Evolutionary conservation across 2,113 vertebrate genomes (phyloP).

Genomic region (Upupa epops): DNA sequence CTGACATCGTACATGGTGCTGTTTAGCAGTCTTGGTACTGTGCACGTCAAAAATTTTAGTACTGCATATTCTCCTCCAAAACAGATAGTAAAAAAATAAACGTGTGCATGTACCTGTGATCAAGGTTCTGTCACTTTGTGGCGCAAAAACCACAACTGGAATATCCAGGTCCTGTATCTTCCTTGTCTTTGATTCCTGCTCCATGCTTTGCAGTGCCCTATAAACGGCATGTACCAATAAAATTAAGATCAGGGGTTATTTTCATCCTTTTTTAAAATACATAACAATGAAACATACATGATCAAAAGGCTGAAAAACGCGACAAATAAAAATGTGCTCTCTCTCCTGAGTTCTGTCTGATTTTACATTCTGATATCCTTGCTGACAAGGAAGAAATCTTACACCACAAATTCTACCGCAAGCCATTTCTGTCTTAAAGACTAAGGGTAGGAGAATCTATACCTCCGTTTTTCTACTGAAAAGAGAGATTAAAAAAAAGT

Average conservation of each 20-base stretch:
- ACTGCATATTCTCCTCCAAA: neutral
- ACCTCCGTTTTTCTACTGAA: neutral
- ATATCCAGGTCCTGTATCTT: neutral
- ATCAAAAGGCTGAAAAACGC: neutral
- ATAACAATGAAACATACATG: neutral
- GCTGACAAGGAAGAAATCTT: neutral
- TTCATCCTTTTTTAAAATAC: neutral
- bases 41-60: neutral
- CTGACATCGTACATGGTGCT: neutral
- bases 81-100: neutral
- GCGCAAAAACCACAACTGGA: neutral
- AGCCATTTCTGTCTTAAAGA: neutral
- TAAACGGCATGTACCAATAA: neutral
- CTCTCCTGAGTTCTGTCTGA: neutral
- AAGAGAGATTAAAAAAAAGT: conserved; percentile 7
- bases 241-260: neutral
- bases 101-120: neutral
- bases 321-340: neutral
- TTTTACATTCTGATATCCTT: neutral
- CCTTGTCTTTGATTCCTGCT: neutral
- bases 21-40: neutral
- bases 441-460: neutral
- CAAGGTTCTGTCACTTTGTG: neutral
- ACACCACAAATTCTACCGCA: neutral
- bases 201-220: neutral